Evolutionary conservation across 2,797 vertebrate genomes (phyloP), one percentile per base, ranked within the genome.

Genomic region (Oreochromis grahami): DNA sequence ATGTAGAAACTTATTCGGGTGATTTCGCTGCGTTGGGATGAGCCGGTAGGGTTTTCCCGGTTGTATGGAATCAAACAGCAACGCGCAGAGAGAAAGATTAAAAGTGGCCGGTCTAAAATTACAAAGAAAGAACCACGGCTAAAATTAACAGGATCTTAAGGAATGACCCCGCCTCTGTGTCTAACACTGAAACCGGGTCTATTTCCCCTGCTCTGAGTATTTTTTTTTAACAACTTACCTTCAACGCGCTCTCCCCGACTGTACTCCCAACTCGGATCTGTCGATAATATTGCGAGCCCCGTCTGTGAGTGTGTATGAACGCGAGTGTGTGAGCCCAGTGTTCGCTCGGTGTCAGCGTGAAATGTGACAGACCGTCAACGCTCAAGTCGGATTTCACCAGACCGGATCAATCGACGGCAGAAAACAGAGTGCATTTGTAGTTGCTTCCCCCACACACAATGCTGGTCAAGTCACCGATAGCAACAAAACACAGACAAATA

Each of bases 311-410:
- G 80, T 84, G 70, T 90, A 82, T 87, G 86, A 68, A 50, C 79
- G 85, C 79, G 83, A 84, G 88, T 76, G 82, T 87, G 60, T 88
- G 90, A 85, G 91, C 86, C 60, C 86, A 78, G 82, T 91, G 90
- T 91, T 94, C 94, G 92, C 92, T 92, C 78, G 85, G 93, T 95
- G 95, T 96, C 96, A 94, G 94, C 95, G 95, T 96, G 95, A 96
- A 96, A 96, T 96, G 96, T 96, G 96, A 96, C 95, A 96, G 95
- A 95, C 94, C 93, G 95, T 96, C 96, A 96, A 93, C 89, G 94
- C 87, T 92, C 87, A 85, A 91, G 88, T 94, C 86, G 92, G 93
- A 93, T 95, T 93, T 91, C 88, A 89, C 77, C 80, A 97, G 95
- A 8, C 96, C 8, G 2, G 50, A 78, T 14, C 68, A 89, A 84